Evolutionary conservation across 53 echinoderm and acorn worm species (phyloP), one percentile per base, ranked within the genome.

Genomic region (Luidia sarsii): DNA sequence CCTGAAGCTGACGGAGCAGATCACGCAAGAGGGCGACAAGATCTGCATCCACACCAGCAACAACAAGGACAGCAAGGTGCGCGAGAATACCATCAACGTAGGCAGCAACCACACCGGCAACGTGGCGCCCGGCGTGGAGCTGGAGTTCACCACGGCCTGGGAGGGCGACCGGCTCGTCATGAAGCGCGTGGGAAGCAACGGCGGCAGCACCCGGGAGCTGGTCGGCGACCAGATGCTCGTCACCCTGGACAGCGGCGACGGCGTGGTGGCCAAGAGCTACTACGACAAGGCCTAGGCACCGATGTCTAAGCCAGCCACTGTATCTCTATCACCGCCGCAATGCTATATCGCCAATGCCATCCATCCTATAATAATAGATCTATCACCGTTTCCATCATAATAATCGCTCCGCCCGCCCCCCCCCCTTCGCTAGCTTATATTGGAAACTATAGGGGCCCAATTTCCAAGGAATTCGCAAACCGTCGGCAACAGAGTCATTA

Each of bases 101-200:
- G 70, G 70, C 32, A 30, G 21, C 8, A 70, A 70, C 70, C 35
- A 33, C 70, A 70, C 15, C 32, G 52, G 82, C 64, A 62, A 66
- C 51, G 64, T 86, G 37, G 71, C 85, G 32, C 29, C 70, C 9
- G 92, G 92, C 22, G 81, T 81, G 57, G 75, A 86, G 37, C 50
- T 92, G 27, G 79, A 75, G 10, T 89, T 86, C 10, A 89, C 86
- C 24, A 86, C 92, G 18, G 79, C 83, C 11, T 86, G 86, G 86
- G 65, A 89, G 2, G 92, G 92, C 31, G 66, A 43, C 71, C 86
- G 89, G 66, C 82, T 92, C 45, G 83, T 89, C 57, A 21, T 89
- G 48, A 56, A 52, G 36, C 75, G 83, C 0, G 48, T 48, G 38
- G 70, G 54, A 33, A 89, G 92, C 10, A 86, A 82, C 14, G 69